phyloP scores from a whole-genome alignment of 2,797 vertebrate genomes.

The Centropyge bicolor region DNA sequence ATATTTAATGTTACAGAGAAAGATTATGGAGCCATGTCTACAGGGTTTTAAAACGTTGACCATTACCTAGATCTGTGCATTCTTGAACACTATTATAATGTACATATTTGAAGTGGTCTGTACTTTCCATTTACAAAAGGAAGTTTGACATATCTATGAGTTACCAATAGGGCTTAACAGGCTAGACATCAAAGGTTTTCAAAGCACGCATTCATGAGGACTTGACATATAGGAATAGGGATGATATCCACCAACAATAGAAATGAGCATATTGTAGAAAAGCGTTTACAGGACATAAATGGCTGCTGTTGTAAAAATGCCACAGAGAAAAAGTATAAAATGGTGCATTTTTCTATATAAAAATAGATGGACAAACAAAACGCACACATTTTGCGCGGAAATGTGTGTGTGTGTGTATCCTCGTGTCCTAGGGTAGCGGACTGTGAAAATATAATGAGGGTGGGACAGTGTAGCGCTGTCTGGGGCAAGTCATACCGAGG shows the following conservation, averaged over 20 bases:
- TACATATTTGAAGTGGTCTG: background rate
- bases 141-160: background rate
- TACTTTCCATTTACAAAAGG: background rate
- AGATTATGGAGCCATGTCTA: background rate
- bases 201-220: background rate
- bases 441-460: slow-evolving; percentile 87
- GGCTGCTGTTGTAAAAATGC: background rate
- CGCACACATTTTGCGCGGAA: slow-evolving; percentile 34
- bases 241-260: background rate
- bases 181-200: background rate
- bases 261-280: background rate
- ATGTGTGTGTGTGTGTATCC: slow-evolving; percentile 39
- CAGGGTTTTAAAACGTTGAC: background rate
- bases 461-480: slow-evolving; percentile 76
- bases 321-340: slow-evolving; percentile 13
- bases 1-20: no score
- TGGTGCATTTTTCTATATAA: slow-evolving; percentile 22
- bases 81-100: background rate
- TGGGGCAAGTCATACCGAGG: slow-evolving; percentile 75
- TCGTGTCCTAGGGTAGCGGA: slow-evolving; percentile 68
- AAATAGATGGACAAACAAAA: slow-evolving; percentile 36
- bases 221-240: background rate
- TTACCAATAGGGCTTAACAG: background rate
- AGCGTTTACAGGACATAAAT: background rate
- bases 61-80: background rate